A percentile compares a stretch with the other conserved stretches of the same genome.
Evolutionary conservation across 2,113 vertebrate species (phyloP).

Genomic region (Romanogobio albipinnatus): DNA sequence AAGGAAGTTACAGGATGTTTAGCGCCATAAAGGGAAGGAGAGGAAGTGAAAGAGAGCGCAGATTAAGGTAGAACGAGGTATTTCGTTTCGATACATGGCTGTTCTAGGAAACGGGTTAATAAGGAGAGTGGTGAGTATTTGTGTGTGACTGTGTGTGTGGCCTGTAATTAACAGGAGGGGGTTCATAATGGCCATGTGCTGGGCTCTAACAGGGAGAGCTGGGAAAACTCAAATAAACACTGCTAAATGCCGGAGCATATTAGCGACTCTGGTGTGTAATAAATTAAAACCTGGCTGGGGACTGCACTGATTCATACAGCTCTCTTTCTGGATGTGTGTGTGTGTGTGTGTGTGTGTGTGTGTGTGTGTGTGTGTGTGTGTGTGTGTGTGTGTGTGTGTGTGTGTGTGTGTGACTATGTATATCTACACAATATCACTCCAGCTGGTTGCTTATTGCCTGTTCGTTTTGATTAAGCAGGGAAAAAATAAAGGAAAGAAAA

Average conservation of each 20-base stretch:
- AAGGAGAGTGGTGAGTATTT: not conserved
- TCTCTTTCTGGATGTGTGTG: not conserved
- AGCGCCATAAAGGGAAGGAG: not conserved
- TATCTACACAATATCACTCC: not conserved
- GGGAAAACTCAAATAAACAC: conserved; percentile 69
- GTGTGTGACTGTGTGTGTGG: conserved; percentile 24
- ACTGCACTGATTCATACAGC: conserved; percentile 35
- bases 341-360: conserved; percentile 17
- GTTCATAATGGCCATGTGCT: conserved; percentile 53
- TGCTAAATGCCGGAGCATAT: conserved; percentile 61
- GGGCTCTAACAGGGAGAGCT: conserved; percentile 53
- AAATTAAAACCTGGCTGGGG: conserved; percentile 56
- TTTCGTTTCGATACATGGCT: conserved; percentile 47
- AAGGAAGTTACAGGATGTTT: not conserved
- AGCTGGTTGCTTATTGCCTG: conserved; percentile 15
- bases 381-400: conserved; percentile 4
- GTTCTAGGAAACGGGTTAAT: conserved; percentile 16
- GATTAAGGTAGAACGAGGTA: not conserved
- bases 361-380: not conserved
- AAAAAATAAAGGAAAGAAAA: conserved; percentile 6
- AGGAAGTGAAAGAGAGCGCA: not conserved
- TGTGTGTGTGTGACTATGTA: not conserved
- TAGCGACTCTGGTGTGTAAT: conserved; percentile 52
- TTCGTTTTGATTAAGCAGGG: conserved; percentile 8
- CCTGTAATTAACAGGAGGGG: conserved; percentile 23